Evolutionary conservation across 1,140 invertebrate species (phyloP).

Genomic region (Drosophila elegans): DNA sequence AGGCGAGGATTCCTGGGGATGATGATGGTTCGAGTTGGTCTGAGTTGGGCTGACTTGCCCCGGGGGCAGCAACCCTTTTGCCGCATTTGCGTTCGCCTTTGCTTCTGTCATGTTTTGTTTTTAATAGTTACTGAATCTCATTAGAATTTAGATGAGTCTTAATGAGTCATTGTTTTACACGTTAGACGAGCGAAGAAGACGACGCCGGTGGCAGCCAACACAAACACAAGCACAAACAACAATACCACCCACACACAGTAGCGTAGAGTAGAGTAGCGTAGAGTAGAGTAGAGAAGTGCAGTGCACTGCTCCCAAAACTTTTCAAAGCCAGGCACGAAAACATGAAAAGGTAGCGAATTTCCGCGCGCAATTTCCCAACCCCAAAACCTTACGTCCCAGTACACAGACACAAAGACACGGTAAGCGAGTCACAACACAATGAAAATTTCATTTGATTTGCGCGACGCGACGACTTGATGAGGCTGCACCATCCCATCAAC

Average conservation of each 20-base stretch:
- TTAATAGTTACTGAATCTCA: constrained; percentile 84
- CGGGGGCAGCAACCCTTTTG: constrained; percentile 74
- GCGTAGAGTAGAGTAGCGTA: not conserved
- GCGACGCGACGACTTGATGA: constrained; percentile 72
- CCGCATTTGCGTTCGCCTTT: constrained; percentile 58
- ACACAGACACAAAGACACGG: constrained; percentile 34
- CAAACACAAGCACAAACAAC: constrained; percentile 11
- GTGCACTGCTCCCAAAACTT: constrained; percentile 38
- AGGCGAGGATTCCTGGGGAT: constrained; percentile 22
- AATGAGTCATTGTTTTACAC: constrained; percentile 85
- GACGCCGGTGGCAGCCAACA: constrained; percentile 41
- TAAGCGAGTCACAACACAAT: constrained; percentile 66
- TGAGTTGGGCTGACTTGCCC: constrained; percentile 31
- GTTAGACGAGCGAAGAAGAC: constrained; percentile 62
- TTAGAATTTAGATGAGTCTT: constrained; percentile 85
- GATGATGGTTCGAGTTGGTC: not conserved
- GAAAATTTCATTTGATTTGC: constrained; percentile 83
- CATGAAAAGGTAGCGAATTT: constrained; percentile 70
- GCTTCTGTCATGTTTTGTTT: constrained; percentile 77
- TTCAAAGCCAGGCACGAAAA: constrained; percentile 41
- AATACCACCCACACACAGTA: constrained; percentile 15
- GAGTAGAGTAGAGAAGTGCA: too few relatives aligned
- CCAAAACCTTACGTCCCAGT: not conserved
- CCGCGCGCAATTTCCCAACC: constrained; percentile 21
- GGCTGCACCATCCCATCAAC: constrained; percentile 28